These are phyloP conservation scores for Urocyon cinereoargenteus DNA, from an alignment of 2,797 vertebrate species.

Conservation along the genomic window DNA sequence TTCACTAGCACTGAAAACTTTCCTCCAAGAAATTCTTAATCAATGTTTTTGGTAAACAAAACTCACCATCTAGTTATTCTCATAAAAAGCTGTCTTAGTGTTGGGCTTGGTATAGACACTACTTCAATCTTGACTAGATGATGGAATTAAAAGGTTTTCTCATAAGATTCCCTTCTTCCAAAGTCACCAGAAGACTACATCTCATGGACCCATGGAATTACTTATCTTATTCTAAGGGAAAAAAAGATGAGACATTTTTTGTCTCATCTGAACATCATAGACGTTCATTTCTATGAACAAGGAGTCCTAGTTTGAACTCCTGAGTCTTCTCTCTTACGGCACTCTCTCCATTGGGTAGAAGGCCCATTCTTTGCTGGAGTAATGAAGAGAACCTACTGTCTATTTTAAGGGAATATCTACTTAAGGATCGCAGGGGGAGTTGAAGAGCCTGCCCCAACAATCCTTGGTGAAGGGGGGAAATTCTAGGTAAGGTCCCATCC, in stretches of 20 bases:
- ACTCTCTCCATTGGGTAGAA: neutral
- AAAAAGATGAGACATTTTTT: neutral
- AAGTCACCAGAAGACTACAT: neutral
- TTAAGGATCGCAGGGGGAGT: neutral
- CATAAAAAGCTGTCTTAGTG: neutral
- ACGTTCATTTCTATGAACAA: neutral
- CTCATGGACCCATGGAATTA: neutral
- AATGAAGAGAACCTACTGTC: neutral
- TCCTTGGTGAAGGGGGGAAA: neutral
- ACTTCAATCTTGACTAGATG: neutral
- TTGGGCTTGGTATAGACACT: neutral
- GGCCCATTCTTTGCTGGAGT: neutral
- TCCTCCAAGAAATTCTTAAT: neutral
- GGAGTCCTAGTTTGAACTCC: neutral
- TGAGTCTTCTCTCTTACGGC: neutral
- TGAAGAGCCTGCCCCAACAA: neutral
- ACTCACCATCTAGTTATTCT: neutral
- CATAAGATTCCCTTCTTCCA: neutral
- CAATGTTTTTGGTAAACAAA: neutral
- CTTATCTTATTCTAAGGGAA: neutral
- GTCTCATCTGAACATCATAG: too few relatives aligned
- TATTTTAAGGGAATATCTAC: neutral
- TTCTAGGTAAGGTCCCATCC: neutral
- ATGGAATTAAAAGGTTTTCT: neutral
- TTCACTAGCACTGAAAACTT: neutral